phyloP scores from a whole-genome alignment of 1,140 invertebrate genomes.

The Bicyclus anynana region DNA sequence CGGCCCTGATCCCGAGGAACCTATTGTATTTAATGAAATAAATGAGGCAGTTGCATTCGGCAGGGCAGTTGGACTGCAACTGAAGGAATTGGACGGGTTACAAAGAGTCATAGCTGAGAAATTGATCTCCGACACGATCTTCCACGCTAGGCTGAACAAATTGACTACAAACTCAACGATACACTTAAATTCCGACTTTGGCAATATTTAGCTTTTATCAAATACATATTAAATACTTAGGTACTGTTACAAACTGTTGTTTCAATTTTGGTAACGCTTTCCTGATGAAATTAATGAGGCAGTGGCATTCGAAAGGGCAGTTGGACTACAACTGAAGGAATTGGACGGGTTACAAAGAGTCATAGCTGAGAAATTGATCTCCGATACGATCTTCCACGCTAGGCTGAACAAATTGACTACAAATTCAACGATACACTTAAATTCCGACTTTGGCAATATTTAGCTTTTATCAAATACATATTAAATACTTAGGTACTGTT shows the following conservation, averaged over 20 bases:
- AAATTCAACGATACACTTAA: neutral
- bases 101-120: conserved; percentile 23
- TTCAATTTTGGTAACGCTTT: neutral
- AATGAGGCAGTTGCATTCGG: conserved; percentile 10
- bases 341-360: conserved; percentile 10
- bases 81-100: conserved; percentile 8
- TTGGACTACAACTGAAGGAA: conserved; percentile 10
- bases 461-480: neutral
- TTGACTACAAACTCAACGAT: neutral
- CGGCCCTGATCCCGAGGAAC: neutral
- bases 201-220: neutral
- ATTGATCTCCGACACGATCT: conserved; percentile 24
- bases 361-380: conserved; percentile 24
- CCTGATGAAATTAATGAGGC: neutral
- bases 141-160: conserved; percentile 21
- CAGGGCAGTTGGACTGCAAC: conserved; percentile 1
- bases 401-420: conserved; percentile 20
- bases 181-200: conserved; percentile 3
- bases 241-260: neutral
- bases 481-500: neutral
- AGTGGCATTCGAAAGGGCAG: conserved; percentile 5
- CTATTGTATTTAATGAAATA: neutral
- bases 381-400: conserved; percentile 19
- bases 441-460: neutral
- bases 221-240: too few species aligned